Percentiles rank a stretch among this genome's conserved stretches.
These are phyloP conservation scores for Chelmon rostratus DNA, from an alignment of 2,797 vertebrate genomes.

Conservation along the genomic window DNA sequence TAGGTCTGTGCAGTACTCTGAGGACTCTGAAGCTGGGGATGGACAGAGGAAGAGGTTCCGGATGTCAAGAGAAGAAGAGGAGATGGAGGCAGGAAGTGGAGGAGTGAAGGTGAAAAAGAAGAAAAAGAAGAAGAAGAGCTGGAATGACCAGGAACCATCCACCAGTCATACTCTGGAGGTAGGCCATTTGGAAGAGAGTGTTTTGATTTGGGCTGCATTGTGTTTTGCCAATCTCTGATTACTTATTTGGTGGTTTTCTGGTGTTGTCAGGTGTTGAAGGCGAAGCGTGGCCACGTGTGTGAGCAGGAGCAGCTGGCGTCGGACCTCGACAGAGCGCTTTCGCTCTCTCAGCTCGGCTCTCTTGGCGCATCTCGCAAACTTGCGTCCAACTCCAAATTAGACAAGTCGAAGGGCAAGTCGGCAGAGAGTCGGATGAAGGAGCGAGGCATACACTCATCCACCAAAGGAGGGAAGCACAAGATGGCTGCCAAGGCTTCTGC, in stretches of 20 bases:
- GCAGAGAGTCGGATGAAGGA: conserved; percentile 87
- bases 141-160: conserved; percentile 89
- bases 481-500: conserved; percentile 87
- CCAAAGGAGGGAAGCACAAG: conserved; percentile 93
- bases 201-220: neutral
- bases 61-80: conserved; percentile 88
- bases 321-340: conserved; percentile 94
- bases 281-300: conserved; percentile 88
- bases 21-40: conserved; percentile 93
- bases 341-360: conserved; percentile 92
- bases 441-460: conserved; percentile 82
- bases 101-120: conserved; percentile 82
- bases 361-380: conserved; percentile 81
- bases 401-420: conserved; percentile 85
- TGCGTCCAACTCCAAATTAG: conserved; percentile 51
- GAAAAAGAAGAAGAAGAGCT: conserved; percentile 89
- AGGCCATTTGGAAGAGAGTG: conserved; percentile 5
- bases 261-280: conserved; percentile 83
- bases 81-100: conserved; percentile 80
- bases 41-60: conserved; percentile 91
- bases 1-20: conserved; percentile 90
- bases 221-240: neutral
- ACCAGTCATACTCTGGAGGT: conserved; percentile 92
- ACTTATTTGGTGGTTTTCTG: neutral
- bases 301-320: conserved; percentile 97